A percentile compares a stretch with the other conserved stretches of the same genome.
Evolutionary conservation across 2,888 invertebrate genomes (phyloP).

Genomic region (Dastarcus helophoroides): DNA sequence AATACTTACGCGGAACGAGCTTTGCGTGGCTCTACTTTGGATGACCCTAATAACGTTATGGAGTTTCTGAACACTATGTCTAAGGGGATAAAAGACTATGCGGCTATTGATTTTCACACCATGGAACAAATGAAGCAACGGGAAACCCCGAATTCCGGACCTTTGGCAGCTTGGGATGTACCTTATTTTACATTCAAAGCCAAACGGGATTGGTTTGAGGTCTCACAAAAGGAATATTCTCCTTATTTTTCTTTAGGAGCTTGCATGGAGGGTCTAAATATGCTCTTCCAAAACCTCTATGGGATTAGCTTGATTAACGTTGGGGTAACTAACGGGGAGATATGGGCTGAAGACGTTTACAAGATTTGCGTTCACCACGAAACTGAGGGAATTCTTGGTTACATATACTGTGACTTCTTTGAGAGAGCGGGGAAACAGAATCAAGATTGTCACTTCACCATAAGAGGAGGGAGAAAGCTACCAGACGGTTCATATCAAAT

Average conservation of each 20-base stretch:
- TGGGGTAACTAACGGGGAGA: slow-evolving; percentile 64
- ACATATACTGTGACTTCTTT: slow-evolving; percentile 96
- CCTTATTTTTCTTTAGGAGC: slow-evolving; percentile 86
- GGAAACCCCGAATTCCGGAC: slow-evolving; percentile 19
- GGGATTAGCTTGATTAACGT: slow-evolving; percentile 67
- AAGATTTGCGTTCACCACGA: slow-evolving; percentile 86
- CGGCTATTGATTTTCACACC: slow-evolving; percentile 59
- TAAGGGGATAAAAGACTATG: slow-evolving; percentile 55
- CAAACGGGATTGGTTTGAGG: slow-evolving; percentile 57
- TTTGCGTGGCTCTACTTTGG: slow-evolving; percentile 76
- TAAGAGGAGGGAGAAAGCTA: slow-evolving; percentile 78
- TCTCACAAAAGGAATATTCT: slow-evolving; percentile 60
- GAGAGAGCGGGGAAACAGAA: slow-evolving; percentile 84
- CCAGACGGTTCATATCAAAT: slow-evolving; percentile 75
- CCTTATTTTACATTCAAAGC: slow-evolving; percentile 71
- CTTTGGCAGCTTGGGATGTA: slow-evolving; percentile 71
- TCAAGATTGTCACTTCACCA: slow-evolving; percentile 98
- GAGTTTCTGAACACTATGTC: slow-evolving; percentile 71
- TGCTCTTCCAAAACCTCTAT: slow-evolving; percentile 72
- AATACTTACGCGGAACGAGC: slow-evolving; percentile 81
- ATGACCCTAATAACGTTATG: slow-evolving; percentile 65
- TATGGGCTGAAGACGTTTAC: slow-evolving; percentile 63
- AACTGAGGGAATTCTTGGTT: slow-evolving; percentile 70
- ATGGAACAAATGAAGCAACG: slow-evolving; percentile 65
- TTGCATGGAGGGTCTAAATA: slow-evolving; percentile 95